A percentile compares a stretch with the other conserved stretches of the same genome.
These are phyloP conservation scores for Trachelus stipa DNA, from an alignment of 2,888 invertebrate species.

Conservation along the genomic window DNA sequence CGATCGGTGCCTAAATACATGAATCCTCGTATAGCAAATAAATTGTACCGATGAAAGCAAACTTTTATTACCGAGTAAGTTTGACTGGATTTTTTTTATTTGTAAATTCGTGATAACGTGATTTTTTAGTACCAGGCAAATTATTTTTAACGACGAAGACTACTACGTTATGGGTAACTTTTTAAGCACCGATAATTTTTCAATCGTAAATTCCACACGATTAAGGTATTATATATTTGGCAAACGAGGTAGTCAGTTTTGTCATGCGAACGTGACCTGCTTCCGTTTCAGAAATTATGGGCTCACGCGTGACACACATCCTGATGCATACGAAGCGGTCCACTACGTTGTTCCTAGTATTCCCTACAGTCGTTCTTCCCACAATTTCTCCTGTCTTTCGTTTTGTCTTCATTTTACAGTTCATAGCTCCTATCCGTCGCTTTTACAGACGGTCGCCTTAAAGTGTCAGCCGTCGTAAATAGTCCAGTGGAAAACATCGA, in stretches of 20 bases:
- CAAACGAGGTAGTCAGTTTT: constrained; percentile 28
- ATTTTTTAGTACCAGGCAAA: too few relatives aligned
- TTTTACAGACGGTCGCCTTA: neutral
- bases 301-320: constrained; percentile 44
- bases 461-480: neutral
- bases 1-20: neutral
- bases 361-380: neutral
- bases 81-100: neutral
- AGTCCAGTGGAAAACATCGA: neutral
- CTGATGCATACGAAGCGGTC: constrained; percentile 10
- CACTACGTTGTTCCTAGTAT: neutral
- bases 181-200: neutral
- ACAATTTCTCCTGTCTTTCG: neutral
- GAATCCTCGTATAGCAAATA: neutral
- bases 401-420: neutral
- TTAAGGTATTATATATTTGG: constrained; percentile 33
- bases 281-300: constrained; percentile 46
- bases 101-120: too few relatives aligned
- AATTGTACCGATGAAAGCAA: neutral
- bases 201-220: constrained; percentile 10
- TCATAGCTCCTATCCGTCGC: neutral
- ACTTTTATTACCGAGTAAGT: neutral
- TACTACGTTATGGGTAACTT: neutral
- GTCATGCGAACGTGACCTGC: constrained; percentile 42
- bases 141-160: too few relatives aligned